Evolutionary conservation across 2,113 vertebrate species (phyloP), one percentile per base, ranked within the genome.

Genomic region (Gallinago media): DNA sequence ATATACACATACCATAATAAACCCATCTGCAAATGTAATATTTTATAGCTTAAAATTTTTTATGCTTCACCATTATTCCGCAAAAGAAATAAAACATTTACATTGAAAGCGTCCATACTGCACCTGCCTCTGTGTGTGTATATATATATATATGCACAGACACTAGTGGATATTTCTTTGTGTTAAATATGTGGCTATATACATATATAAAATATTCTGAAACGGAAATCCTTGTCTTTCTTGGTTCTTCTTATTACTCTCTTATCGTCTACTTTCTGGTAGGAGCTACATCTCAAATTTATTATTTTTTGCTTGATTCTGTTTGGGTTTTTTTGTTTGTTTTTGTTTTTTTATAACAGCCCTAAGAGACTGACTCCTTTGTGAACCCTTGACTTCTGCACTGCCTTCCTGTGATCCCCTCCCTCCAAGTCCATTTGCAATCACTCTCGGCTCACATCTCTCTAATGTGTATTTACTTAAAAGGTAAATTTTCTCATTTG

Each of bases 101-200:
- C 5, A 29, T 5, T 36, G 52, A 59, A 46, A 67, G 9, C 14
- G 54, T 44, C 32, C 49, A 65, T 81, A 38, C 8, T 62, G 25
- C 49, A 62, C 2, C 19, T 54, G 8, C 1, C 1, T 11, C 1
- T 11, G 2, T 7, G 1, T 22, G 3, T 12, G 3, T 23, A 6
- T 31, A 3, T 27, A 23, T 10, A 47, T 7, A 42, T 6, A 42
- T 7, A 75, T 5, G n/a, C n/a, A n/a, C n/a, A n/a, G 20, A 71
- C 9, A 50, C 1, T 6, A 55, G 3, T 18, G 82, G 38, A 42
- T 32, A 56, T 40, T 73, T 44, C 9, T 63, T 54, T 40, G 12
- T 16, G 5, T 62, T 66, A 73, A 62, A 76, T 16, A 50, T 0
- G 2, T 27, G 15, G 8, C 4, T 74, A 75, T 68, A 70, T 40